Conservation (phyloP, 2,888 invertebrate species). For the Ecliptopera silaceata region DNA sequence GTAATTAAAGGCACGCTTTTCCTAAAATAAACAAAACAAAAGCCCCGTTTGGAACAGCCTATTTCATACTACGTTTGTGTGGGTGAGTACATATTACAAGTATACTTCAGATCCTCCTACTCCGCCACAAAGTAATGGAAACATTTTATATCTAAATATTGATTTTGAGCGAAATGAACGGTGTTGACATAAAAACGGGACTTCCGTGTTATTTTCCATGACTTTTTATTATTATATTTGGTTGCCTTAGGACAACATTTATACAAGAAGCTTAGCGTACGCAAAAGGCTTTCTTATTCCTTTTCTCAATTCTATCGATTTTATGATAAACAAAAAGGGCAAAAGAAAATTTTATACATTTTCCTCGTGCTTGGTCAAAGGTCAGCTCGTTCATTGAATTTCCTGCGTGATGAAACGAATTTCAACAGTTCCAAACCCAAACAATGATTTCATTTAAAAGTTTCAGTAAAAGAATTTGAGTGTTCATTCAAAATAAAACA, state of each 20-base stretch:
- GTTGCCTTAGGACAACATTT: slow-evolving; percentile 6
- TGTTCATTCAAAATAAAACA: slow-evolving; percentile 38
- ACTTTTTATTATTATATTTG: slow-evolving; percentile 3
- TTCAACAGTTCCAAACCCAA: slow-evolving; percentile 22
- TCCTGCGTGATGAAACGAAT: slow-evolving; percentile 30
- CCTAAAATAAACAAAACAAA: neutral
- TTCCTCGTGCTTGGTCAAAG: slow-evolving; percentile 19
- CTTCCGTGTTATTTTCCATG: slow-evolving; percentile 1
- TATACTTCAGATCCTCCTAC: neutral
- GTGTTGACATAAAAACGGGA: slow-evolving; percentile 4
- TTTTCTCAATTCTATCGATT: slow-evolving; percentile 10
- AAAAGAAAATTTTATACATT: slow-evolving; percentile 13
- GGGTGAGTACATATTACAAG: neutral
- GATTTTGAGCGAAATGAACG: neutral
- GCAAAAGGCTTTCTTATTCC: slow-evolving; percentile 7
- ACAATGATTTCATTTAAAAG: slow-evolving; percentile 36
- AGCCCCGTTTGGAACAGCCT: neutral
- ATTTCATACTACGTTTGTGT: neutral
- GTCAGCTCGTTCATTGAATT: slow-evolving; percentile 30
- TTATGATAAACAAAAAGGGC: slow-evolving; percentile 14
- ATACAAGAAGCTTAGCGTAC: slow-evolving; percentile 4
- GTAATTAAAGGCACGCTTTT: too few species aligned
- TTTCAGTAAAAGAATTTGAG: slow-evolving; percentile 34
- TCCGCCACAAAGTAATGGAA: neutral
- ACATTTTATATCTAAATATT: neutral